Evolutionary conservation across 2,888 invertebrate species (phyloP), one percentile per base, ranked within the genome.

Genomic region (Muschampia plurimacula): DNA sequence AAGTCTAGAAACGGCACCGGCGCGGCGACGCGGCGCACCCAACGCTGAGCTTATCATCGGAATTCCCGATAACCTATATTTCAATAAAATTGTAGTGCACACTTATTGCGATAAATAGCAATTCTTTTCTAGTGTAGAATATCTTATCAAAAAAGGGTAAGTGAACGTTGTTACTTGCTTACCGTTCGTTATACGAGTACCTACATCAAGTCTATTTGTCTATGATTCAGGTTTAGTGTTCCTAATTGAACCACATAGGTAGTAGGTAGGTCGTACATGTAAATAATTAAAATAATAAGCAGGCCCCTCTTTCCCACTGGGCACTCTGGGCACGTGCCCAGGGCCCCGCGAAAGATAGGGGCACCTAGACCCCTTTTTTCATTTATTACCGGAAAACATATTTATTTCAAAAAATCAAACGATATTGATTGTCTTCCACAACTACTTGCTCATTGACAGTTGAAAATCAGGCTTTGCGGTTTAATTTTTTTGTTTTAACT

Each of bases 41-140:
- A 79, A 80, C 79, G 80, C 77, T 81, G 81, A 84, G 74, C 78
- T 92, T 93, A 92, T 92, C 91, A 87, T 87, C 88, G 89, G 90
- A 87, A 90, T 92, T 89, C 88, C 89, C 85, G 93, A 94, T 94
- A 94, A 93, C 93, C 93, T 92, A 89, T 91, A 88, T 77, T 78
- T 75, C 75, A 76, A 77, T 75, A 88, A 87, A 90, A 88, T 88
- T 87, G 86, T 87, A 88, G 86, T 86, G 86, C 83, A 86, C 83
- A 84, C 83, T 83, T 83, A 86, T 84, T 85, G 89, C 91, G 91
- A 93, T 92, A 91, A 91, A 86, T 84, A 84, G 83, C 83, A 84
- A 82, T 86, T 83, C 87, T 89, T 92, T 90, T 86, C 89, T 88
- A 87, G 84, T 83, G 84, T 76, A 74, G 75, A 76, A 76, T 76